These are phyloP conservation scores for Merluccius polli DNA, from an alignment of 2,797 vertebrate species.

Conservation along the genomic window DNA sequence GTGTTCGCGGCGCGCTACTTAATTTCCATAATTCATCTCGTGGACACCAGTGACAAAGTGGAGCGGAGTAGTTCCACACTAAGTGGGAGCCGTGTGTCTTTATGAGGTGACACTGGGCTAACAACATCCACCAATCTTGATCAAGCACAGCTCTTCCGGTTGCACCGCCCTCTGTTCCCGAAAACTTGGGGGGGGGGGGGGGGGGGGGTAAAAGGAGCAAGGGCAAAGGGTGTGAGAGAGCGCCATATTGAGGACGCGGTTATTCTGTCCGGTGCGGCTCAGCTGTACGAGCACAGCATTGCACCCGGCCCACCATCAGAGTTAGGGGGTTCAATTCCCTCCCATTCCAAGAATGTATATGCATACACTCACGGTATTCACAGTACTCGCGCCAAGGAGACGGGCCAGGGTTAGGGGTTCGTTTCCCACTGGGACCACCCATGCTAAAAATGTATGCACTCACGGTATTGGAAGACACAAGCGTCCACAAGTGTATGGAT, in stretches of 20 bases:
- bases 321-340: neutral
- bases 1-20: neutral
- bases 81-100: conserved; percentile 22
- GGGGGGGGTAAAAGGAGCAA: neutral
- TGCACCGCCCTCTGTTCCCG: neutral
- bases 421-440: too few species aligned
- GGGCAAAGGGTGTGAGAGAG: neutral
- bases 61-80: conserved; percentile 6
- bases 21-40: conserved; percentile 21
- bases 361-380: too few species aligned
- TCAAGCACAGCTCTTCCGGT: conserved; percentile 28
- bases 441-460: too few species aligned
- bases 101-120: neutral
- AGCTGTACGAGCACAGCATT: neutral
- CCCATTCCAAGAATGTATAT: too few species aligned
- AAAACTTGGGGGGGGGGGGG: neutral
- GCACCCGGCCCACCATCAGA: neutral
- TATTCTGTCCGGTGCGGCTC: neutral
- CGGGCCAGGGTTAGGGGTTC: too few species aligned
- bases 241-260: neutral
- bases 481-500: too few species aligned
- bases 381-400: too few species aligned
- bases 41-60: conserved; percentile 29
- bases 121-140: conserved; percentile 1
- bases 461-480: too few species aligned